phyloP scores from a whole-genome alignment of 2,797 vertebrate genomes.

The Spinus pinus region DNA sequence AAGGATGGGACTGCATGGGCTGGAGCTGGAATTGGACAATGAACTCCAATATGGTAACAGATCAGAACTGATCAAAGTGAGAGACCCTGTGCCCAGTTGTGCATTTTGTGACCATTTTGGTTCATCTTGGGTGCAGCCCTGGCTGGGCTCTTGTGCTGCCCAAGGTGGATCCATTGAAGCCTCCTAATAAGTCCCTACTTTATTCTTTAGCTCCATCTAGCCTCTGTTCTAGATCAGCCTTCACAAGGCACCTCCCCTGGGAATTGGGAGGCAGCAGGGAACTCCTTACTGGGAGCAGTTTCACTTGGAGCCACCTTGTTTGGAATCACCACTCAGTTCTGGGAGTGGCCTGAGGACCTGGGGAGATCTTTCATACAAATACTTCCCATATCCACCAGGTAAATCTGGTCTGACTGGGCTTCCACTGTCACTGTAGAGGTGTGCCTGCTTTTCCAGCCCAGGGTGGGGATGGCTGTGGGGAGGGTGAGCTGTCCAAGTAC shows the following conservation, averaged over 20 bases:
- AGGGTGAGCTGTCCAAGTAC: not conserved
- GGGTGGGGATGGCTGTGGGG: not conserved
- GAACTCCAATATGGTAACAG: accelerated
- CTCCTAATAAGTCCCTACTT: not conserved
- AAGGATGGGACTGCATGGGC: accelerated
- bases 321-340: not conserved
- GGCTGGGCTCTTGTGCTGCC: not conserved
- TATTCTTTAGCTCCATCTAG: not conserved
- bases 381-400: not conserved
- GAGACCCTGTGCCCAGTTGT: accelerated
- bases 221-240: not conserved
- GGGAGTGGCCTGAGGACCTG: not conserved
- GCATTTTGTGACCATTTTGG: not conserved
- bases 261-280: not conserved
- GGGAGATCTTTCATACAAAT: not conserved
- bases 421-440: accelerated
- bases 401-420: not conserved
- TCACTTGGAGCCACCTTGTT: not conserved
- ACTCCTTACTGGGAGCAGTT: not conserved
- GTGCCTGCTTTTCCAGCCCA: not conserved
- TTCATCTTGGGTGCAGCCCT: not conserved
- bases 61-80: accelerated
- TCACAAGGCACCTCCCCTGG: not conserved
- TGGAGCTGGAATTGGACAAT: not conserved
- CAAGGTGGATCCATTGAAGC: not conserved